These are phyloP conservation scores for Agrenia bidenticulata DNA, from an alignment of 2,888 invertebrate genomes.

Conservation along the genomic window DNA sequence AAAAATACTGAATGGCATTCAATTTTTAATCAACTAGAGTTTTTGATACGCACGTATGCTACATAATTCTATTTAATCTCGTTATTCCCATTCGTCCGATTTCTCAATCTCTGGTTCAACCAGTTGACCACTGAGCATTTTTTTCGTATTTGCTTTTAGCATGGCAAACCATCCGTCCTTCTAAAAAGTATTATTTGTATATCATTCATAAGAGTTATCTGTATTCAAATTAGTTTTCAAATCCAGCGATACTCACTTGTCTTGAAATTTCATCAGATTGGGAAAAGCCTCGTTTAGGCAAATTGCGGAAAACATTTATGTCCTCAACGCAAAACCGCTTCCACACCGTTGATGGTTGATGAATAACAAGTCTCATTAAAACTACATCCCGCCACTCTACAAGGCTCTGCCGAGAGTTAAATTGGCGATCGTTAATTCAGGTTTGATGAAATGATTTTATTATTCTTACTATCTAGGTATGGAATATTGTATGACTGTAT, in stretches of 20 bases:
- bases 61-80: background rate
- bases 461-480: no score
- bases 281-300: slow-evolving; percentile 44
- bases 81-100: background rate
- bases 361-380: slow-evolving; percentile 55
- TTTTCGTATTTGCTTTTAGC: slow-evolving; percentile 49
- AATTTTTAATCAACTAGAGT: no score
- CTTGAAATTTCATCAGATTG: background rate
- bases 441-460: background rate
- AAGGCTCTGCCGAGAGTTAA: no score
- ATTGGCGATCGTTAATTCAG: no score
- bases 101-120: slow-evolving; percentile 49
- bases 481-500: no score
- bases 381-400: slow-evolving; percentile 55
- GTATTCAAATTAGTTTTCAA: background rate
- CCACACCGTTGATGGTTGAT: slow-evolving; percentile 57
- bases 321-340: slow-evolving; percentile 56
- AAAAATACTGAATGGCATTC: no score
- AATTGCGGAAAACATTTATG: slow-evolving; percentile 53
- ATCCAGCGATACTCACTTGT: background rate
- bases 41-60: no score
- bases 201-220: no score
- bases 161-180: slow-evolving; percentile 50
- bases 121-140: slow-evolving; percentile 48
- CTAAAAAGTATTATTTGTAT: no score